Conservation (phyloP, 1,140 invertebrate species). For the Hesperophylax magnus region DNA sequence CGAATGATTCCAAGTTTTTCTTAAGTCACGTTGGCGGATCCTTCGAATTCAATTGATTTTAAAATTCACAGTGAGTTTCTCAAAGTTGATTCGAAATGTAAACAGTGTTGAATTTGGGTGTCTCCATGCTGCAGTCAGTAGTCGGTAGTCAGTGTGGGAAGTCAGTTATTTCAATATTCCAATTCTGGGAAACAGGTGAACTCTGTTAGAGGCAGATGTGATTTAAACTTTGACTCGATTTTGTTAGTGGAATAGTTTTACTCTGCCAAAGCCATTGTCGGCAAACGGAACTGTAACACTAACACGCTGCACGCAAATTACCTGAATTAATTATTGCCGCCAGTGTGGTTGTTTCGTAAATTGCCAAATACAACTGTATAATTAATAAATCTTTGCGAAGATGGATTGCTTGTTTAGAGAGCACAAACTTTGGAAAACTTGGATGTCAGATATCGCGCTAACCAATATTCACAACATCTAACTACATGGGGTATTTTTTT, state of each 20-base stretch:
- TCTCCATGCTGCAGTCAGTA: background rate
- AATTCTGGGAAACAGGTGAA: background rate
- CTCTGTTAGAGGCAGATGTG: slow-evolving; percentile 15
- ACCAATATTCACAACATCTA: too few species aligned
- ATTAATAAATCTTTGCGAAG: too few species aligned
- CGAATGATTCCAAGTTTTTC: too few species aligned
- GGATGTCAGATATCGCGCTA: too few species aligned
- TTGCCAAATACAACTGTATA: background rate
- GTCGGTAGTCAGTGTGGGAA: background rate
- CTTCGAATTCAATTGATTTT: too few species aligned
- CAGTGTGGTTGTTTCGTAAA: background rate
- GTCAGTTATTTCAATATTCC: slow-evolving; percentile 26
- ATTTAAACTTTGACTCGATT: slow-evolving; percentile 28
- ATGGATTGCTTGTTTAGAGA: too few species aligned
- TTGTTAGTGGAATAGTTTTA: slow-evolving; percentile 12
- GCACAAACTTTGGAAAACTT: too few species aligned
- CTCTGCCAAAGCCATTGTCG: background rate
- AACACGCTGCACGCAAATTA: slow-evolving; percentile 18
- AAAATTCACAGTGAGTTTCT: background rate
- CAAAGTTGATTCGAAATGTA: slow-evolving; percentile 10
- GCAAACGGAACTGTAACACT: background rate
- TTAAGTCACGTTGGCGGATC: too few species aligned
- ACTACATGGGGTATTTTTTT: too few species aligned
- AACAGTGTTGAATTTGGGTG: slow-evolving; percentile 7
- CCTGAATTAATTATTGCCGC: slow-evolving; percentile 6